These are phyloP conservation scores for Lampris incognitus DNA, from an alignment of 2,113 vertebrate species.

Conservation along the genomic window DNA sequence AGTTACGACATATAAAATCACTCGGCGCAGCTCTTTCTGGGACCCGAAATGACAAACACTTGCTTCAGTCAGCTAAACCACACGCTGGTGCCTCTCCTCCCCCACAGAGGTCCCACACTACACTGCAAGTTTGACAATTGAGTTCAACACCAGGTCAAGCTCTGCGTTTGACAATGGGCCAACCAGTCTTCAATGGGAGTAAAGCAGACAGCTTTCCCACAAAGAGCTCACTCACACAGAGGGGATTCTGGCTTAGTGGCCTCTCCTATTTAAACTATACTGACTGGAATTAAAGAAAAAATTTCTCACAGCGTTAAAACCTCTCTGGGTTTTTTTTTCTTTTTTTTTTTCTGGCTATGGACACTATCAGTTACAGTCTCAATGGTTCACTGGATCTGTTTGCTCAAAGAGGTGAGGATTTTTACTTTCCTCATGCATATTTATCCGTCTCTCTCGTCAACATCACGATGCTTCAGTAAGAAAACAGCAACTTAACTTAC, in stretches of 20 bases:
- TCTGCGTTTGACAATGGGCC: conserved; percentile 92
- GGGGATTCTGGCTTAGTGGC: conserved; percentile 80
- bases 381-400: conserved; percentile 21
- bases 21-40: conserved; percentile 47
- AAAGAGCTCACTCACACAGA: conserved; percentile 81
- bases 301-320: conserved; percentile 48
- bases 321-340: conserved; percentile 21
- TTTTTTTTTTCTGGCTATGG: conserved; percentile 33
- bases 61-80: conserved; percentile 70
- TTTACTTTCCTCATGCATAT: conserved; percentile 14
- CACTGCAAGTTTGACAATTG: conserved; percentile 96
- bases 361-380: conserved; percentile 42
- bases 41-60: conserved; percentile 71
- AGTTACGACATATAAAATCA: conserved; percentile 45
- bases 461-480: conserved; percentile 38
- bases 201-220: conserved; percentile 83
- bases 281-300: conserved; percentile 72
- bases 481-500: conserved; percentile 50
- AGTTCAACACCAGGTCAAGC: conserved; percentile 99
- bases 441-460: conserved; percentile 38
- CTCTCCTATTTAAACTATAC: conserved; percentile 78
- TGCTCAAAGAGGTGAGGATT: background rate
- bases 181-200: conserved; percentile 97
- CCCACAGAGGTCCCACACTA: conserved; percentile 85
- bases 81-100: conserved; percentile 68